These are phyloP conservation scores for Mylabris sibirica DNA, from an alignment of 2,888 invertebrate genomes.

Conservation along the genomic window DNA sequence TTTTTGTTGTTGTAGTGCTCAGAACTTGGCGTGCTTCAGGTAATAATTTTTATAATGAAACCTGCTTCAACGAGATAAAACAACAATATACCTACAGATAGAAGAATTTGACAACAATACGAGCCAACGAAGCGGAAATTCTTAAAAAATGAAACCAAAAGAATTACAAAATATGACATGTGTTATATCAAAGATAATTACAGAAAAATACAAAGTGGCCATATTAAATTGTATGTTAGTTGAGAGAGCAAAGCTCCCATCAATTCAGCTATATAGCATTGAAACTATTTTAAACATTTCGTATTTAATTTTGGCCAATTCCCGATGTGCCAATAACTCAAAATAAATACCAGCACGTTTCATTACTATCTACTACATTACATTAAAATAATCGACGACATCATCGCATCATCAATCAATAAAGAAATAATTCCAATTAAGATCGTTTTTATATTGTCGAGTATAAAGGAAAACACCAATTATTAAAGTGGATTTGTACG, in stretches of 20 bases:
- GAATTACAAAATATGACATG: neutral
- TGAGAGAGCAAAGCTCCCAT: neutral
- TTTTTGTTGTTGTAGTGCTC: constrained; percentile 46
- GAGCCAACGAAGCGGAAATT: neutral
- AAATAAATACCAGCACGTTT: neutral
- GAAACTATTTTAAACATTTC: neutral
- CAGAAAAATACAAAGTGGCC: neutral
- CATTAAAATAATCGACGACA: neutral
- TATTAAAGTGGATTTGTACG: neutral
- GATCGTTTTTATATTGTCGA: neutral
- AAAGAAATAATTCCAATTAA: neutral
- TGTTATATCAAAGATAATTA: neutral
- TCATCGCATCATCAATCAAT: neutral
- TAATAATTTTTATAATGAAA: constrained; percentile 53
- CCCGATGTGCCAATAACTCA: neutral
- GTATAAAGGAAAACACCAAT: neutral
- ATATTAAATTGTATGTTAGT: neutral
- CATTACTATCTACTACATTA: neutral
- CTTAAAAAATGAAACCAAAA: neutral
- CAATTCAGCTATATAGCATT: neutral
- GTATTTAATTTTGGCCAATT: neutral
- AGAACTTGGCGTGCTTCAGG: constrained; percentile 44
- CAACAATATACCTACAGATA: constrained; percentile 32
- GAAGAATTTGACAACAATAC: constrained; percentile 42
- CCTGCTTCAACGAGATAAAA: constrained; percentile 32